These are phyloP conservation scores for Nymphalis urticae DNA, from an alignment of 2,888 invertebrate genomes.

Conservation along the genomic window DNA sequence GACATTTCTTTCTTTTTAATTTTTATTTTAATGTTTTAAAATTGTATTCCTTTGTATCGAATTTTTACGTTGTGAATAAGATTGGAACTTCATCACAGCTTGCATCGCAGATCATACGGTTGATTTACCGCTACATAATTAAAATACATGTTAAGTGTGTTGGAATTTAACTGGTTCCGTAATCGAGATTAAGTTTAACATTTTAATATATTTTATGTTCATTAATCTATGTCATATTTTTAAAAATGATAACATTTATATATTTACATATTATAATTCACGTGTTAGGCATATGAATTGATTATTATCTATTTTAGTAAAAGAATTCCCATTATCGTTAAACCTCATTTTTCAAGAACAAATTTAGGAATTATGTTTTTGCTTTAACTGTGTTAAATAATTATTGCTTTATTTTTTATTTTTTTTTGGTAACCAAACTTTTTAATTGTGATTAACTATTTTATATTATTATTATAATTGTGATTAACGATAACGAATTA, in stretches of 20 bases:
- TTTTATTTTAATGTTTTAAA: neutral
- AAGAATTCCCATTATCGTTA: too few relatives aligned
- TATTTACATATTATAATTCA: too few relatives aligned
- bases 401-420: too few relatives aligned
- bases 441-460: too few relatives aligned
- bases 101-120: constrained; percentile 13
- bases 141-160: constrained; percentile 15
- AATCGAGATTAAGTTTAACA: neutral
- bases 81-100: constrained; percentile 2
- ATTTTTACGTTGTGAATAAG: neutral
- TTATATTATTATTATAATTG: too few relatives aligned
- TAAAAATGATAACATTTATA: neutral
- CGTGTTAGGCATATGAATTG: too few relatives aligned
- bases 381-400: too few relatives aligned
- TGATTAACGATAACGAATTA: too few relatives aligned
- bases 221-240: neutral
- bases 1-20: neutral
- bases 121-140: constrained; percentile 27
- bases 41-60: neutral
- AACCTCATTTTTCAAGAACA: too few relatives aligned
- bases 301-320: too few relatives aligned
- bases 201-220: neutral
- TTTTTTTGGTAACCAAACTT: too few relatives aligned
- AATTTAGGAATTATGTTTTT: too few relatives aligned
- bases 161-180: neutral